Conservation (phyloP, 2,797 vertebrate species). For the Lagocephalus sceleratus region DNA sequence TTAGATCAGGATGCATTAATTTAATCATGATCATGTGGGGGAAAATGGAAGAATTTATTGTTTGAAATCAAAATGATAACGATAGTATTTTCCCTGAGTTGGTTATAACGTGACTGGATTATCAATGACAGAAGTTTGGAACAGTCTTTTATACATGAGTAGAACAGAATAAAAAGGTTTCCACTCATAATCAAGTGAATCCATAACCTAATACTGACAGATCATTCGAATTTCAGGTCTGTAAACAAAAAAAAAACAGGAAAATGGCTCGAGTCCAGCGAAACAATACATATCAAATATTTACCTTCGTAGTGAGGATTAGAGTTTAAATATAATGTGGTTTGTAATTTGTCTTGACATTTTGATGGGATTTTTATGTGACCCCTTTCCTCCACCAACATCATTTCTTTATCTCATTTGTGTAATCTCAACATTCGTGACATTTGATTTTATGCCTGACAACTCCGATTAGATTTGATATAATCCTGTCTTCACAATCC, state of each 20-base stretch:
- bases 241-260: constrained; percentile 5
- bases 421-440: constrained; percentile 32
- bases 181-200: constrained; percentile 5
- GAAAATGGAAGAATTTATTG: not conserved
- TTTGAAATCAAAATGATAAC: too few relatives aligned
- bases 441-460: constrained; percentile 35
- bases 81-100: too few relatives aligned
- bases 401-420: constrained; percentile 38
- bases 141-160: constrained; percentile 1
- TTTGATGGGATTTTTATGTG: constrained; percentile 28
- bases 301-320: constrained; percentile 26
- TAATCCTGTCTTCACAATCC: constrained; percentile 58
- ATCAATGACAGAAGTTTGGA: too few relatives aligned
- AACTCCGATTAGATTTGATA: constrained; percentile 45
- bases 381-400: not conserved
- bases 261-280: not conserved
- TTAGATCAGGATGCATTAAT: not conserved
- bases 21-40: not conserved
- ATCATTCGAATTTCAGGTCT: constrained; percentile 8
- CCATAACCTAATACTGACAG: not conserved
- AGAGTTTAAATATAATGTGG: constrained; percentile 33
- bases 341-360: constrained; percentile 29
- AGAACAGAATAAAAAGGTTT: not conserved
- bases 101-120: too few relatives aligned
- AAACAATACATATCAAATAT: constrained; percentile 32